phyloP scores from a whole-genome alignment of 2,797 vertebrate genomes.

The Poeciliopsis turneri region DNA sequence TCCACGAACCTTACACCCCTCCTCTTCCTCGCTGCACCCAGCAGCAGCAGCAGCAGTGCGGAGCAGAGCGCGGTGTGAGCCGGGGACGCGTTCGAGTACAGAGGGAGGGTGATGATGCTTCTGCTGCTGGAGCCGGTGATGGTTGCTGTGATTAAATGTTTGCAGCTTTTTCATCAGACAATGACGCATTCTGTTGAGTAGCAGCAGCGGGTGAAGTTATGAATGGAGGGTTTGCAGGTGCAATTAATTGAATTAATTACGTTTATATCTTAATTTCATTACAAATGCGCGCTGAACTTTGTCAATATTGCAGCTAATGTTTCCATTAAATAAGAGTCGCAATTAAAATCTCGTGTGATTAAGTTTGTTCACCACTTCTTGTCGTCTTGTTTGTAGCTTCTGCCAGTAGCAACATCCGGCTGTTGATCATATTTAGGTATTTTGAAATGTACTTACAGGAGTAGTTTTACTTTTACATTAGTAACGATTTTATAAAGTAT shows the following conservation, averaged over 20 bases:
- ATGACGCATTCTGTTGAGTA: not conserved
- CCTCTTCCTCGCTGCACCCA: conserved; percentile 27
- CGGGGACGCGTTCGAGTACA: conserved; percentile 14
- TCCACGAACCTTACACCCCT: conserved; percentile 3
- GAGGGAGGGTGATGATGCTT: conserved; percentile 15
- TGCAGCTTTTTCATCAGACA: not conserved
- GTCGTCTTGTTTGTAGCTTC: too few relatives aligned
- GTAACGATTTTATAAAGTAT: too few relatives aligned
- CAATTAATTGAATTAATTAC: not conserved
- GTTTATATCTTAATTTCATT: not conserved
- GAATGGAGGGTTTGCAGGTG: not conserved
- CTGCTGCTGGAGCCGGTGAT: not conserved
- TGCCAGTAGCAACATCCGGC: too few relatives aligned
- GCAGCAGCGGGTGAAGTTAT: not conserved
- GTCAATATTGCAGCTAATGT: too few relatives aligned
- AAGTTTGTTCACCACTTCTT: too few relatives aligned
- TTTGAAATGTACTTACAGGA: too few relatives aligned
- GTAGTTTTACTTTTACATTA: too few relatives aligned
- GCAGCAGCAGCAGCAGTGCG: conserved; percentile 49
- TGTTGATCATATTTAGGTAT: too few relatives aligned
- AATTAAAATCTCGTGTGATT: too few relatives aligned
- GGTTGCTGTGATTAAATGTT: not conserved
- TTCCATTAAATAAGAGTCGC: too few relatives aligned
- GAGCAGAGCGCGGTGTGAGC: conserved; percentile 29
- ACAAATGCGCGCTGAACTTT: too few relatives aligned